A percentile compares a stretch with the other conserved stretches of the same genome.
Evolutionary conservation across 1,140 invertebrate species (phyloP).

Genomic region (Neodiprion pinetum): DNA sequence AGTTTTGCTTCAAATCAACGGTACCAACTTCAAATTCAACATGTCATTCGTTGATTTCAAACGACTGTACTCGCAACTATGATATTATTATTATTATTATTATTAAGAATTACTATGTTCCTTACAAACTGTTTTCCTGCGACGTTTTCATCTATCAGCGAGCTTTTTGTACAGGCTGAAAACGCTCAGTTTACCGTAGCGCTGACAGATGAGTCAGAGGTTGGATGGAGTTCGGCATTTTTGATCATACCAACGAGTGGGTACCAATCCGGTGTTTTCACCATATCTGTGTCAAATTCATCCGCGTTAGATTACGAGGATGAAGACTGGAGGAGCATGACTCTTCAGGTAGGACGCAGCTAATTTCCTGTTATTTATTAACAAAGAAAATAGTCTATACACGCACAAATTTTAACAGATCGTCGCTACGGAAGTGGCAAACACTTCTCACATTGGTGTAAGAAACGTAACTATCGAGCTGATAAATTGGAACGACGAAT

Average conservation of each 20-base stretch:
- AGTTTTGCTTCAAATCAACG: conserved; percentile 29
- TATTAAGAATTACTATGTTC: conserved; percentile 6
- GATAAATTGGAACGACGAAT: conserved; percentile 67
- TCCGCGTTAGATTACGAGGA: conserved; percentile 64
- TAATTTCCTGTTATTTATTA: conserved; percentile 12
- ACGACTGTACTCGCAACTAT: neutral
- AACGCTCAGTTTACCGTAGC: conserved; percentile 63
- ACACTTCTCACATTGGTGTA: conserved; percentile 45
- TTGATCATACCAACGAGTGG: conserved; percentile 62
- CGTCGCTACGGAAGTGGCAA: conserved; percentile 55
- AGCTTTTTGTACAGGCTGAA: conserved; percentile 54
- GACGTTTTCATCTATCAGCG: neutral
- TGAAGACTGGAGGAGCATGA: conserved; percentile 51
- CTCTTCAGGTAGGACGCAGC: conserved; percentile 45
- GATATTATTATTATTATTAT: conserved; percentile 16
- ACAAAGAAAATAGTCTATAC: neutral
- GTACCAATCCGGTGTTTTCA: conserved; percentile 63
- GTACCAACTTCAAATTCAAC: conserved; percentile 16
- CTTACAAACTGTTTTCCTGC: neutral
- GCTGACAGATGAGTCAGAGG: conserved; percentile 41
- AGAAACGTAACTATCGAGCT: conserved; percentile 59
- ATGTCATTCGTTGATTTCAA: neutral
- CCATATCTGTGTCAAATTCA: conserved; percentile 61
- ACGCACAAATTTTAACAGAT: conserved; percentile 47
- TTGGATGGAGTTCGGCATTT: conserved; percentile 54